These are phyloP conservation scores for Catalaphyllia jardinei DNA, from an alignment of 64 coral and sea anemone species.

Conservation along the genomic window DNA sequence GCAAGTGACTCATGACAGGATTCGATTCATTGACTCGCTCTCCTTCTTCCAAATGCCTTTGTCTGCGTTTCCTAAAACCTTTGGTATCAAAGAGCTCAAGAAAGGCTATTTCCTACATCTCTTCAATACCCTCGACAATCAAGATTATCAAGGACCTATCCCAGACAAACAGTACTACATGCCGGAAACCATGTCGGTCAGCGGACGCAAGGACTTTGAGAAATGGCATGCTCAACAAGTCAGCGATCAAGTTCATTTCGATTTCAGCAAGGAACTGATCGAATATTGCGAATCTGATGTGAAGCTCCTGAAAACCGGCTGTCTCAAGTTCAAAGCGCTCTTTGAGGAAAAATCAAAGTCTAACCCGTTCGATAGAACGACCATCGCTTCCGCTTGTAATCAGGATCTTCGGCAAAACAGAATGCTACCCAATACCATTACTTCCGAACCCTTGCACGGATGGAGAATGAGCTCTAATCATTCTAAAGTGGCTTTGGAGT, in stretches of 20 bases:
- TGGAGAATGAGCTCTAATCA: too few relatives aligned
- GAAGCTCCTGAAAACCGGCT: too few relatives aligned
- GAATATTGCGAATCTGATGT: too few relatives aligned
- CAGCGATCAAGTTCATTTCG: too few relatives aligned
- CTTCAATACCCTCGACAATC: conserved; percentile 39
- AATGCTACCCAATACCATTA: too few relatives aligned
- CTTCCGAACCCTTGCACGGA: too few relatives aligned
- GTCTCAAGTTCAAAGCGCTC: background rate
- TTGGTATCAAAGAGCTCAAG: background rate
- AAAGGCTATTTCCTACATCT: conserved; percentile 56
- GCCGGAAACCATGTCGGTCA: conserved; percentile 30
- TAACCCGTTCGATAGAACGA: conserved; percentile 32
- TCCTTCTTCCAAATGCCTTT: conserved; percentile 4
- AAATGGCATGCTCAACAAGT: too few relatives aligned
- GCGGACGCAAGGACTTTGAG: background rate
- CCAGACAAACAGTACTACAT: conserved; percentile 7
- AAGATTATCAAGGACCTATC: conserved; percentile 6
- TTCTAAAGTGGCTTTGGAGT: too few relatives aligned
- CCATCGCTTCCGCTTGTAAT: too few relatives aligned
- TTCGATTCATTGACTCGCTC: conserved; percentile 13
- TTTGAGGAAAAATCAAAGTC: background rate
- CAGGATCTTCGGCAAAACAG: conserved; percentile 9
- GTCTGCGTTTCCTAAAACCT: conserved; percentile 34
- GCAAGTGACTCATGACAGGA: background rate
- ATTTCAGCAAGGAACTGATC: too few relatives aligned